Evolutionary conservation across 2,113 vertebrate genomes (phyloP), one percentile per base, ranked within the genome.

Genomic region (Paramisgurnus dabryanus): DNA sequence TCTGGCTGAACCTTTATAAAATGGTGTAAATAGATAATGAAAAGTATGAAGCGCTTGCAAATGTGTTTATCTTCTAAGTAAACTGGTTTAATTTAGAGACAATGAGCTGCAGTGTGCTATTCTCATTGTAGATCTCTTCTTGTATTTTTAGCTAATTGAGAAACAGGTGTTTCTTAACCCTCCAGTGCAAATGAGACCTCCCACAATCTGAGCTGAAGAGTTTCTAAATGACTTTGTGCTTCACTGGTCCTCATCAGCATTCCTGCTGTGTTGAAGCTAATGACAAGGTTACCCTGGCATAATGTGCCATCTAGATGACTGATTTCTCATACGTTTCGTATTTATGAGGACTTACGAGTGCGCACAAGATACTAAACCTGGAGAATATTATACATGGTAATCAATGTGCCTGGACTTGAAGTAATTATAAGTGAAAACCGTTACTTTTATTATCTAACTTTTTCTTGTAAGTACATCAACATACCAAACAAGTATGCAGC

Each of bases 131-230:
- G 41, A 34, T 80, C 70, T 82, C 34, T 27, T 66, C 72, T 80
- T 39, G 49, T 50, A n/a, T 61, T 39, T 76, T 84, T 49, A 60
- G 70, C 53, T 74, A 76, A 70, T 4, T 18, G 81, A 80, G 83
- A 83, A 90, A 84, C 84, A 86, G 87, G 79, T 88, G 86, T 88
- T 85, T 66, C 79, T 84, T 84, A 75, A 73, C 71, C 78, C 71
- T 82, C 76, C 68, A 69, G 55, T 84, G 61, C 73, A 77, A 76
- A 76, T 50, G 43, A 76, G 40, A 77, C 43, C 70, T 61, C 63
- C 10, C 61, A 78, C 10, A 47, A 40, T 73, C 50, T 60, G 63
- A 67, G 63, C 79, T 58, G 55, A 76, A 82, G 82, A 55, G 55
- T 86, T 77, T 76, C 53, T 60, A 34, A 75, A 76, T 50, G 13